phyloP scores from a whole-genome alignment of 2,888 invertebrate species.

The Rhaphigaster nebulosa region DNA sequence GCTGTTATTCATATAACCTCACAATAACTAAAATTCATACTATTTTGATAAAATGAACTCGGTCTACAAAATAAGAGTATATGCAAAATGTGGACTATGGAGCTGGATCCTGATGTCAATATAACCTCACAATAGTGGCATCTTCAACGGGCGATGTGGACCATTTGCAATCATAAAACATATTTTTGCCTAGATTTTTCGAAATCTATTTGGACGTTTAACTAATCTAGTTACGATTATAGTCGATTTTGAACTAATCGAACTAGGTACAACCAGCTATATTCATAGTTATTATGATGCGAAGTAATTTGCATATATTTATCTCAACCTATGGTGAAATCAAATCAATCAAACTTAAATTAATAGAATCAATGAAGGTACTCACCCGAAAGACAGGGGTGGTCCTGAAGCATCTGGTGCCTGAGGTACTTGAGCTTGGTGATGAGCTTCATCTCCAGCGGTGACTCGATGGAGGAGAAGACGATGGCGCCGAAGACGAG shows the following conservation, averaged over 20 bases:
- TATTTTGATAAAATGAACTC: no score
- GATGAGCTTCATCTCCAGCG: constrained; percentile 75
- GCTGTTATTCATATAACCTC: no score
- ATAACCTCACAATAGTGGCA: background rate
- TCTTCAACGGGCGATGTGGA: background rate
- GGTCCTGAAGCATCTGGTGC: constrained; percentile 74
- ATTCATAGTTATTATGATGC: no score
- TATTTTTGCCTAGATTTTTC: background rate
- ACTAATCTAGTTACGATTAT: background rate
- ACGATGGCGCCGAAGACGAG: constrained; percentile 81
- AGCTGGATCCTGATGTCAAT: background rate
- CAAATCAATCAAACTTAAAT: background rate
- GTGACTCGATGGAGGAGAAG: constrained; percentile 85
- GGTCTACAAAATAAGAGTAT: no score
- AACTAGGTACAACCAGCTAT: no score
- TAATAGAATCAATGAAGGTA: constrained; percentile 62
- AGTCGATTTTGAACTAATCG: background rate
- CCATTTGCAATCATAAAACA: background rate
- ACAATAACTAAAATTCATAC: no score
- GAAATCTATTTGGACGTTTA: background rate
- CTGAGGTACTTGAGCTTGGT: constrained; percentile 73
- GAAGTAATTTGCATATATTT: background rate
- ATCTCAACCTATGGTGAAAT: background rate
- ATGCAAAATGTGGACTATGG: no score
- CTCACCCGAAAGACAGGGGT: constrained; percentile 78